Evolutionary conservation across 64 coral and sea anemone species (phyloP).

Genomic region (Platygyra sinensis): DNA sequence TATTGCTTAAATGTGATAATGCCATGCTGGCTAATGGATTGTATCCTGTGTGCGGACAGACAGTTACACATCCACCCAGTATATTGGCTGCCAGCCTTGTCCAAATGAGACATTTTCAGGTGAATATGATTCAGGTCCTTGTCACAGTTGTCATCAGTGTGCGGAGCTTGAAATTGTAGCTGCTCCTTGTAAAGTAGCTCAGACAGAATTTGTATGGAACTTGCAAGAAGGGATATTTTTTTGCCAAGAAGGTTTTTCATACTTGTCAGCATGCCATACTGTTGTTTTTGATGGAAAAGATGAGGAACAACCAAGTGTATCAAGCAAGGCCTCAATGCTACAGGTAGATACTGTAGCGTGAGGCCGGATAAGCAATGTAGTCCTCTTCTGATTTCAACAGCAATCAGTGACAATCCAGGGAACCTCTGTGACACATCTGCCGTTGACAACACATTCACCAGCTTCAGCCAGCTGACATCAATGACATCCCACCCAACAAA

Average conservation of each 20-base stretch:
- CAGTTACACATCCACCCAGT: neutral
- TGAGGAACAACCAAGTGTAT: neutral
- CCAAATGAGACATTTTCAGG: neutral
- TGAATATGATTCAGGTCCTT: neutral
- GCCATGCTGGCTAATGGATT: slow-evolving; percentile 3
- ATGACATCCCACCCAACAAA: neutral
- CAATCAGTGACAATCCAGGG: neutral
- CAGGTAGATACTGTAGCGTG: neutral
- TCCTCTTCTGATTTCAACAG: neutral
- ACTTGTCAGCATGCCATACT: slow-evolving; percentile 7
- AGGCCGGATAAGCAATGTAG: neutral
- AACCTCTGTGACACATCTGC: neutral
- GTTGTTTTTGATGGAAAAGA: slow-evolving; percentile 24
- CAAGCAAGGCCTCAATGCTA: slow-evolving; percentile 5
- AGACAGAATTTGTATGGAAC: neutral
- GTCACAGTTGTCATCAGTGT: neutral
- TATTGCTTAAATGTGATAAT: neutral
- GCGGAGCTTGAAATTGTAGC: neutral
- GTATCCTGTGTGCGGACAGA: neutral
- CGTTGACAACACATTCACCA: neutral
- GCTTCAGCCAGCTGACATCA: neutral
- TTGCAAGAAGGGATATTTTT: neutral
- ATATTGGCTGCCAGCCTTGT: neutral
- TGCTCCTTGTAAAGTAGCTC: neutral
- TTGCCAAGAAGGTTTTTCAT: neutral